Conservation (phyloP, 2,797 vertebrate genomes). For the Xenopus petersii region DNA sequence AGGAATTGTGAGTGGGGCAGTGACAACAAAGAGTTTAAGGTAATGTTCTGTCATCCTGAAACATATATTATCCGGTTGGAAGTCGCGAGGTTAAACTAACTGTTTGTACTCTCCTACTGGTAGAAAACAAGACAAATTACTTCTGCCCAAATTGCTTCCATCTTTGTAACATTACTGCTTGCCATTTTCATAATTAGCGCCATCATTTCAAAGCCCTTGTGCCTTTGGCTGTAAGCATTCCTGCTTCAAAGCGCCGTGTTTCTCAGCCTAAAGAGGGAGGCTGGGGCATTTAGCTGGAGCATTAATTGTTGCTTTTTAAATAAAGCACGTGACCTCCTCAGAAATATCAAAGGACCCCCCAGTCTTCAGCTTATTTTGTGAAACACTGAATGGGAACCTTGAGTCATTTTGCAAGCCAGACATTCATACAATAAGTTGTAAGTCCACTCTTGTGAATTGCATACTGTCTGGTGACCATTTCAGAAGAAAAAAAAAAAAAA, state of each 20-base stretch:
- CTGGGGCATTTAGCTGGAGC: conserved; percentile 28
- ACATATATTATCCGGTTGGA: not conserved
- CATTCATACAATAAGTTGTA: conserved; percentile 66
- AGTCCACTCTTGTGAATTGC: conserved; percentile 65
- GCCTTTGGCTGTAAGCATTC: conserved; percentile 77
- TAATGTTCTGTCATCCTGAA: not conserved
- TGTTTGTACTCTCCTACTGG: conserved; percentile 67
- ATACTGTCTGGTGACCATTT: conserved; percentile 76
- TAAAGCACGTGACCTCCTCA: conserved; percentile 48
- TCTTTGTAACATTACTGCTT: conserved; percentile 80
- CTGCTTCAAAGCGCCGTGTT: conserved; percentile 57
- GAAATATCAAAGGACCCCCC: conserved; percentile 50
- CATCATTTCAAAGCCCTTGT: conserved; percentile 84
- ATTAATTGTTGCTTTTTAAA: conserved; percentile 52
- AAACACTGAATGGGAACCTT: conserved; percentile 38
- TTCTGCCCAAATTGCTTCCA: conserved; percentile 85
- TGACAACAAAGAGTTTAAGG: conserved; percentile 3
- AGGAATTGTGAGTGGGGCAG: not conserved
- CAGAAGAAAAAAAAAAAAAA: conserved; percentile 55
- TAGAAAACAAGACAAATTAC: conserved; percentile 81
- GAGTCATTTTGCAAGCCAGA: conserved; percentile 57
- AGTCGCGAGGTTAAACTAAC: not conserved
- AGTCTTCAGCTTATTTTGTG: conserved; percentile 38
- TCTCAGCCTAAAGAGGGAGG: conserved; percentile 31
- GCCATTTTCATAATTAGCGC: conserved; percentile 87